phyloP scores from a whole-genome alignment of 92 coral and sea anemone genomes.

The Umimayanthus chanpuru region DNA sequence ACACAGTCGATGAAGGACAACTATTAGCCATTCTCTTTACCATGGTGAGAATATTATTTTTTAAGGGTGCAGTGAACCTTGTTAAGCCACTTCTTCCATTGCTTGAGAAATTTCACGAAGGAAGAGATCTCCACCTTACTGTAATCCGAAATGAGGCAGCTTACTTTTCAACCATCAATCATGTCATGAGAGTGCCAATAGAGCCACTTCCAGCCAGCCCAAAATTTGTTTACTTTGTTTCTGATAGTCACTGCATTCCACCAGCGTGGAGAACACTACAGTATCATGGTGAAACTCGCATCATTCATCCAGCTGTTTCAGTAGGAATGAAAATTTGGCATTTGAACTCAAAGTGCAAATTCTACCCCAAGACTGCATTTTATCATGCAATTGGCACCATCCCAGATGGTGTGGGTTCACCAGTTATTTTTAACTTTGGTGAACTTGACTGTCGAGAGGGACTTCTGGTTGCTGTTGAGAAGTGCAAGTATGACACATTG shows the following conservation, averaged over 20 bases:
- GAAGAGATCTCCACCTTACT: constrained; percentile 50
- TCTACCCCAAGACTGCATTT: constrained; percentile 57
- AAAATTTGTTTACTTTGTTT: constrained; percentile 54
- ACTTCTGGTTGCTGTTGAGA: constrained; percentile 49
- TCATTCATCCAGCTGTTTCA: constrained; percentile 56
- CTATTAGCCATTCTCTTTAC: constrained; percentile 58
- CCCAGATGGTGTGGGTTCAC: constrained; percentile 42
- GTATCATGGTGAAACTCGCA: constrained; percentile 39
- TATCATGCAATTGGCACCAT: constrained; percentile 42
- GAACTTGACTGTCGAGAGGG: constrained; percentile 68
- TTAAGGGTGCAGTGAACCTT: constrained; percentile 52
- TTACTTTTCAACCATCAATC: constrained; percentile 52
- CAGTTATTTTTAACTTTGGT: constrained; percentile 59
- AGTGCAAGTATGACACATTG: constrained; percentile 59
- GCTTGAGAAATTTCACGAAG: constrained; percentile 50
- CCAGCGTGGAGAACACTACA: constrained; percentile 55
- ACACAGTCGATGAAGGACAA: constrained; percentile 53
- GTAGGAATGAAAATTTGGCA: constrained; percentile 66
- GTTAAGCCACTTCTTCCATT: constrained; percentile 46
- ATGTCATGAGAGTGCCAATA: constrained; percentile 57
- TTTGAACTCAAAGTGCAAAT: constrained; percentile 45
- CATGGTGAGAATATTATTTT: constrained; percentile 52
- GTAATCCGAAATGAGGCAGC: constrained; percentile 64
- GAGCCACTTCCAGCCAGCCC: constrained; percentile 42
- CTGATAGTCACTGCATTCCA: constrained; percentile 62